Conservation (phyloP, 2,797 vertebrate species). For the Natrix natrix region DNA sequence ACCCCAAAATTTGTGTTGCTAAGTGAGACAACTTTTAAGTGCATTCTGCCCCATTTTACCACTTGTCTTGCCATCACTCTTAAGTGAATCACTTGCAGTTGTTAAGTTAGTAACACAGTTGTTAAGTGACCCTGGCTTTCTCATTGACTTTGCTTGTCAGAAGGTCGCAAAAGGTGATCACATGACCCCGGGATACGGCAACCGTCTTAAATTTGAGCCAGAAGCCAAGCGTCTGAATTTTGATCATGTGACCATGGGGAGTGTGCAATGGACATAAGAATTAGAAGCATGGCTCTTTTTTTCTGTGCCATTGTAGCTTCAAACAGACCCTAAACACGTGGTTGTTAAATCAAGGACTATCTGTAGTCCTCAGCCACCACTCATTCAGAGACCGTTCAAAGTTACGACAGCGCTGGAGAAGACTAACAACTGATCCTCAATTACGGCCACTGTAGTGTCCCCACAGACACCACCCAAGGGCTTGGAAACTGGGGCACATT, state of each 20-base stretch:
- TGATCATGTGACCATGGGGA: neutral
- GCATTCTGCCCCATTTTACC: neutral
- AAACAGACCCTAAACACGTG: neutral
- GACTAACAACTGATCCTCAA: neutral
- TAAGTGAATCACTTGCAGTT: neutral
- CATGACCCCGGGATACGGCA: neutral
- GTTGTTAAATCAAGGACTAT: neutral
- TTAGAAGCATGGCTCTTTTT: neutral
- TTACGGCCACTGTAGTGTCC: neutral
- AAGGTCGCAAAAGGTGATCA: neutral
- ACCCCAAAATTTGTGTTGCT: neutral
- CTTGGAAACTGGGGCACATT: neutral
- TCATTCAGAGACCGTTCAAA: neutral
- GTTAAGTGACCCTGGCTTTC: neutral
- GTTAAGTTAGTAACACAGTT: neutral
- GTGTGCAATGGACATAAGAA: neutral
- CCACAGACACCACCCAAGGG: fast-evolving
- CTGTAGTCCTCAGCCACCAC: neutral
- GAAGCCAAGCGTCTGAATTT: neutral
- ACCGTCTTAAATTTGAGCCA: neutral
- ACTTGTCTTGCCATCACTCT: neutral
- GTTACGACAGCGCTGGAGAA: neutral
- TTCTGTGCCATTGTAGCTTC: neutral
- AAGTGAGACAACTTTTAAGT: neutral
- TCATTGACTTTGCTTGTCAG: neutral